Conservation (phyloP, 2,888 invertebrate genomes). For the Anthrax anthrax region DNA sequence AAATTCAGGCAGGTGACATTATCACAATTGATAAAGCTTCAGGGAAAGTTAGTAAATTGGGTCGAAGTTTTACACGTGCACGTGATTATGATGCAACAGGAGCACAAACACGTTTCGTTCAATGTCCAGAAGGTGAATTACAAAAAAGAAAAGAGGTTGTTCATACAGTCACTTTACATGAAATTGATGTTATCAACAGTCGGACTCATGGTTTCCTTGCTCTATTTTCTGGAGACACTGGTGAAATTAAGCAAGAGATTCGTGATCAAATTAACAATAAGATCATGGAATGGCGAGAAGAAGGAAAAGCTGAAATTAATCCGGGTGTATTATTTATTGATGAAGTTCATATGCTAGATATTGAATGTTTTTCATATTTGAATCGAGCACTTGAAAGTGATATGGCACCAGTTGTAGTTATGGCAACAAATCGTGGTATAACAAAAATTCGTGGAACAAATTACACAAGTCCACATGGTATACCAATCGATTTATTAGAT, state of each 20-base stretch:
- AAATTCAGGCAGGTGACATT: slow-evolving; percentile 91
- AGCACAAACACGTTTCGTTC: slow-evolving; percentile 78
- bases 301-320: slow-evolving; percentile 97
- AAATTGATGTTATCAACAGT: slow-evolving; percentile 98
- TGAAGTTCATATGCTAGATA: slow-evolving; percentile 97
- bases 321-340: slow-evolving; percentile 96
- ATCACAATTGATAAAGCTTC: slow-evolving; percentile 98
- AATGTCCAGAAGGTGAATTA: slow-evolving; percentile 96
- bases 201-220: slow-evolving; percentile 96
- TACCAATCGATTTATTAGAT: slow-evolving; percentile 91
- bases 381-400: slow-evolving; percentile 95
- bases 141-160: slow-evolving; percentile 97
- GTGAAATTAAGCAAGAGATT: slow-evolving; percentile 95
- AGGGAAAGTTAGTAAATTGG: slow-evolving; percentile 79
- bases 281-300: slow-evolving; percentile 97
- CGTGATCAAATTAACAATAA: slow-evolving; percentile 96
- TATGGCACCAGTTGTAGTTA: slow-evolving; percentile 93
- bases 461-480: slow-evolving; percentile 90
- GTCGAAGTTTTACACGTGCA: slow-evolving; percentile 89
- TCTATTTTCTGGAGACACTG: slow-evolving; percentile 96
- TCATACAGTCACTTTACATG: slow-evolving; percentile 96
- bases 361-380: slow-evolving; percentile 96
- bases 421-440: slow-evolving; percentile 96
- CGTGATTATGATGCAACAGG: slow-evolving; percentile 97
- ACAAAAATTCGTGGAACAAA: slow-evolving; percentile 90